These are phyloP conservation scores for Porites lutea DNA, from an alignment of 64 coral and sea anemone species.

Conservation along the genomic window DNA sequence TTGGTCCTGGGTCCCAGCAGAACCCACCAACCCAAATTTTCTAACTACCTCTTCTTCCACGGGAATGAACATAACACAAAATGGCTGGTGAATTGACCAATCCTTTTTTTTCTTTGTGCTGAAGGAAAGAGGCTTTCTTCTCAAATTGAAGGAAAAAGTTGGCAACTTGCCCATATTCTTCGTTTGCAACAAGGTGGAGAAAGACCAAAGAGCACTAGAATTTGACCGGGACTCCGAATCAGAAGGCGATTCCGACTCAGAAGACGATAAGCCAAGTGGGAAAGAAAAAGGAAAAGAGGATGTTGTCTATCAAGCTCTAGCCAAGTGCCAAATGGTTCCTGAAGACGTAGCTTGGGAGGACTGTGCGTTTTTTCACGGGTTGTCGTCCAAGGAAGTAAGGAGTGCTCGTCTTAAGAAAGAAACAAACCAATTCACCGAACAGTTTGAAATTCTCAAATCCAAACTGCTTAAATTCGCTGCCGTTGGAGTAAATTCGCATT, in stretches of 20 bases:
- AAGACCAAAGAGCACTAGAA: constrained; percentile 37
- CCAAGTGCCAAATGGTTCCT: constrained; percentile 12
- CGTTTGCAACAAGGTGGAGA: constrained; percentile 72
- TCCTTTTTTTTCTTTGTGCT: background rate
- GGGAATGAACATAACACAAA: too few species aligned
- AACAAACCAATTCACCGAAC: constrained; percentile 1
- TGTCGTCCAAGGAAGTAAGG: constrained; percentile 60
- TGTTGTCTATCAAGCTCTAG: constrained; percentile 36
- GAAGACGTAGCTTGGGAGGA: background rate
- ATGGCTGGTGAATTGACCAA: background rate
- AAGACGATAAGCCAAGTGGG: background rate
- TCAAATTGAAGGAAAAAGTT: constrained; percentile 47
- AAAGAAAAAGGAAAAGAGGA: constrained; percentile 25
- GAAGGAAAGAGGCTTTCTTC: constrained; percentile 72
- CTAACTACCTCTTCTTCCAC: too few species aligned
- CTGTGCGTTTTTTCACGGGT: constrained; percentile 54
- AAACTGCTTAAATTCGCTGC: constrained; percentile 56
- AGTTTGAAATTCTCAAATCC: constrained; percentile 52
- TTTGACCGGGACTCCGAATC: constrained; percentile 56
- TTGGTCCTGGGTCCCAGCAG: too few species aligned
- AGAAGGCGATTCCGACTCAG: constrained; percentile 16
- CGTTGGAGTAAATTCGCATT: constrained; percentile 36
- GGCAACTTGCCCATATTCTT: constrained; percentile 69
- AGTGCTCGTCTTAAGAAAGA: constrained; percentile 30
- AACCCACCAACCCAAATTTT: too few species aligned